Evolutionary conservation across 2,797 vertebrate genomes (phyloP).

Genomic region (Ictinia mississippiensis): DNA sequence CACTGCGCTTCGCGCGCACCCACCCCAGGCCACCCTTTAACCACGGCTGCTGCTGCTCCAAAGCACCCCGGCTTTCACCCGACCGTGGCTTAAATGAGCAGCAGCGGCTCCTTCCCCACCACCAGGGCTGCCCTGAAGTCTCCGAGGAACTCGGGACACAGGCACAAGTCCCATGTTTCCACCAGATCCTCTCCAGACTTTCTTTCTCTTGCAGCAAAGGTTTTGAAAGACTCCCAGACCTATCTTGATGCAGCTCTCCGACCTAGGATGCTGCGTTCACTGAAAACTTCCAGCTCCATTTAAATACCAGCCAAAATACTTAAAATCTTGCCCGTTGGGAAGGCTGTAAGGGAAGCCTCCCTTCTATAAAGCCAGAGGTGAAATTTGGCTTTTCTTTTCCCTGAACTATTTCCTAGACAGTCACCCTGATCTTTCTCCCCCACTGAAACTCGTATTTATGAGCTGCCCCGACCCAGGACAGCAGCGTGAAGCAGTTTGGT

Average conservation of each 20-base stretch:
- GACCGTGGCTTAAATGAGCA: fast-evolving
- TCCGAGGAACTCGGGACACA: fast-evolving
- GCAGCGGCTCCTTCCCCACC: not conserved
- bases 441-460: not conserved
- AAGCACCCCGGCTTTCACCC: not conserved
- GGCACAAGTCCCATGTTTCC: not conserved
- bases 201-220: not conserved
- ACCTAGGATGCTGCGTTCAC: not conserved
- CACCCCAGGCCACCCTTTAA: fast-evolving
- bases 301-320: not conserved
- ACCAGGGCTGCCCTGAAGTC: not conserved
- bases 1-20: not conserved
- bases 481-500: not conserved
- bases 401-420: not conserved
- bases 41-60: not conserved
- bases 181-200: not conserved
- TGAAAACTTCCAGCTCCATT: not conserved
- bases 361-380: not conserved
- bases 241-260: not conserved
- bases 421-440: not conserved
- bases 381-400: not conserved
- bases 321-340: not conserved
- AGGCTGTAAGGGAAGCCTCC: not conserved
- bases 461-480: not conserved
- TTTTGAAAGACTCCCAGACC: not conserved